Evolutionary conservation across 30 jellyfish, hydroid and myxozoan genomes (phyloP).

Genomic region (Pseudorhiza aurosa): DNA sequence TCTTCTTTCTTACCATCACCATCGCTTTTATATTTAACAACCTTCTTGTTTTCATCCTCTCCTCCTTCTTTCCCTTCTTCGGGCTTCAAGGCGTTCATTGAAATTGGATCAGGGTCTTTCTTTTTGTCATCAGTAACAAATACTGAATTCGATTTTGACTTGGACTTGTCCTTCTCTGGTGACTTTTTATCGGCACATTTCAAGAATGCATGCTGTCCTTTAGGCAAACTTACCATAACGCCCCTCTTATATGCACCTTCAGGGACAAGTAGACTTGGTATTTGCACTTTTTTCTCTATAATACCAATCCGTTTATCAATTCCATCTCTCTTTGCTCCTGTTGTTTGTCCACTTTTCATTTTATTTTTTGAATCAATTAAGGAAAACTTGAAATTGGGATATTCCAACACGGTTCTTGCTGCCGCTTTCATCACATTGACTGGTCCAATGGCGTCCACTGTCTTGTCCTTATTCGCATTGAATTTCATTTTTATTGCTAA

Average conservation of each 20-base stretch:
- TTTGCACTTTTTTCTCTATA: conserved; percentile 61
- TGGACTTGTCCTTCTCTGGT: conserved; percentile 34
- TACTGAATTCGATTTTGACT: conserved; percentile 9
- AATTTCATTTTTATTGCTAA: conserved; percentile 92
- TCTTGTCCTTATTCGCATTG: conserved; percentile 90
- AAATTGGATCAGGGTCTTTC: conserved; percentile 65
- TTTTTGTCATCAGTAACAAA: conserved; percentile 45
- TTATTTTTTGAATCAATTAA: background rate
- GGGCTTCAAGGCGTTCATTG: conserved; percentile 63
- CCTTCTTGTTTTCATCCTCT: conserved; percentile 18
- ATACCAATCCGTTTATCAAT: conserved; percentile 30
- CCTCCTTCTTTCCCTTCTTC: conserved; percentile 13
- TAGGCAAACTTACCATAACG: conserved; percentile 93
- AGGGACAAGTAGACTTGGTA: conserved; percentile 86
- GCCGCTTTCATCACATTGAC: conserved; percentile 69
- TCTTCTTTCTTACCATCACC: conserved; percentile 3
- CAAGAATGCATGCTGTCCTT: conserved; percentile 93
- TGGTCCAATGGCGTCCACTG: conserved; percentile 97
- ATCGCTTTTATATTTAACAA: background rate
- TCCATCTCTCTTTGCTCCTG: conserved; percentile 40
- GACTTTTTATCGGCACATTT: conserved; percentile 85
- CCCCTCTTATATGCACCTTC: conserved; percentile 91
- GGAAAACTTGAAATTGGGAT: conserved; percentile 39
- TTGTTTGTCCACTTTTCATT: background rate
- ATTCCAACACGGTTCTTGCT: conserved; percentile 60